These are phyloP conservation scores for Conus ventricosus DNA, from an alignment of 1,140 invertebrate species.

Conservation along the genomic window DNA sequence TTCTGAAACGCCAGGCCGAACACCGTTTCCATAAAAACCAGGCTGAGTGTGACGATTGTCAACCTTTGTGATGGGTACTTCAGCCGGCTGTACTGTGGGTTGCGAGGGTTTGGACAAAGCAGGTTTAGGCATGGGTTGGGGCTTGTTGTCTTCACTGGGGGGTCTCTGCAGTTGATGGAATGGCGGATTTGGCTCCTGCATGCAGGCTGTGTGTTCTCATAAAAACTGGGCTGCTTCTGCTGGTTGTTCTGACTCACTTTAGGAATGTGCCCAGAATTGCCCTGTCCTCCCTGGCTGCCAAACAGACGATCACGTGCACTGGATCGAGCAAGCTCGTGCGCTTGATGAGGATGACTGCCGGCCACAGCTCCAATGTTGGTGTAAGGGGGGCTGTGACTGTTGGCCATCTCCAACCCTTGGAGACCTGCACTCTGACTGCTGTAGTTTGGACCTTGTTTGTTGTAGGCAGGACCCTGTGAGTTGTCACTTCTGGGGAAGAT, in stretches of 20 bases:
- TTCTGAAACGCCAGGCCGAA: conserved; percentile 19
- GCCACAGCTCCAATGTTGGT: conserved; percentile 38
- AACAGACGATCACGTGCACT: conserved; percentile 42
- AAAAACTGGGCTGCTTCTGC: conserved; percentile 64
- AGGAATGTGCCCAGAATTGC: conserved; percentile 49
- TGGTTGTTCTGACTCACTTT: conserved; percentile 60
- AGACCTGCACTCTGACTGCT: background rate
- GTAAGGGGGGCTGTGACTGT: conserved; percentile 28
- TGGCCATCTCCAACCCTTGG: background rate
- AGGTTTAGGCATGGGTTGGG: conserved; percentile 59
- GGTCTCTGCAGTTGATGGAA: conserved; percentile 62
- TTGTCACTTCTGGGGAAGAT: background rate
- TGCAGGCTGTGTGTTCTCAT: conserved; percentile 66
- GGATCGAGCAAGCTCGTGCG: conserved; percentile 29
- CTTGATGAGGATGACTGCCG: conserved; percentile 21
- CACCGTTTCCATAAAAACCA: conserved; percentile 60
- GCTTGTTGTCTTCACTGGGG: conserved; percentile 46
- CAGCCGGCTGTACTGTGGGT: conserved; percentile 51
- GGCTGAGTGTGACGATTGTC: conserved; percentile 66
- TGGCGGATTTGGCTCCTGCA: conserved; percentile 58
- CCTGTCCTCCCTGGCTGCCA: conserved; percentile 21
- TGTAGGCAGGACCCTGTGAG: conserved; percentile 30
- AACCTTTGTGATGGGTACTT: conserved; percentile 59
- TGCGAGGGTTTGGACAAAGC: conserved; percentile 57
- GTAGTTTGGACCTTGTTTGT: background rate